A percentile compares a stretch with the other conserved stretches of the same genome.
Conservation (phyloP, 2,888 invertebrate genomes). For the Thysanoteuthis rhombus region DNA sequence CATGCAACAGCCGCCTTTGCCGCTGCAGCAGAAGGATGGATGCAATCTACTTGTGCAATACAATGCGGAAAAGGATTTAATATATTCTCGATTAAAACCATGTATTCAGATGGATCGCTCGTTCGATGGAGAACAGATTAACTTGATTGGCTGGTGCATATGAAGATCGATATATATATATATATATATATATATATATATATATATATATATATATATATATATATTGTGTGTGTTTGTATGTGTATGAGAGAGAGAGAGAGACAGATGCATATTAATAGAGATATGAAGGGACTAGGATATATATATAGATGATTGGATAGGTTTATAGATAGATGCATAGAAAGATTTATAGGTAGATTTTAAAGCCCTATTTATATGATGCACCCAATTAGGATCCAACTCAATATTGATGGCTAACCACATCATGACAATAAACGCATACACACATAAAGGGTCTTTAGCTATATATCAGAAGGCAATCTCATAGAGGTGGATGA, state of each 20-base stretch:
- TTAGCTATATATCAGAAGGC: no score
- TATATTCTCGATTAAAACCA: neutral
- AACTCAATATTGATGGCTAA: no score
- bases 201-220: neutral
- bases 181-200: neutral
- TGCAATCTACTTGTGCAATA: neutral
- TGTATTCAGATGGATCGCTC: neutral
- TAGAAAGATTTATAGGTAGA: neutral
- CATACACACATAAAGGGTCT: no score
- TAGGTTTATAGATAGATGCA: neutral
- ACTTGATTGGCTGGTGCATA: neutral
- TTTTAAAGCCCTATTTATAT: neutral
- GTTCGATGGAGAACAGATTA: neutral
- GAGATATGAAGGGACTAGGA: neutral
- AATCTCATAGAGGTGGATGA: no score
- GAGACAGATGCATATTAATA: neutral
- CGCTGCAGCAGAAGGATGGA: neutral
- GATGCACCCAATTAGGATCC: no score
- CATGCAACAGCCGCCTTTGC: neutral
- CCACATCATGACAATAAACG: no score
- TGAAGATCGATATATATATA: neutral
- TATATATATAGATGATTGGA: no score
- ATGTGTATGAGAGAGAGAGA: neutral
- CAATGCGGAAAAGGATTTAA: slow-evolving; percentile 12
- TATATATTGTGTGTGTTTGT: no score